Conservation (phyloP, 2,797 vertebrate genomes). For the Pantherophis alleghaniensis region DNA sequence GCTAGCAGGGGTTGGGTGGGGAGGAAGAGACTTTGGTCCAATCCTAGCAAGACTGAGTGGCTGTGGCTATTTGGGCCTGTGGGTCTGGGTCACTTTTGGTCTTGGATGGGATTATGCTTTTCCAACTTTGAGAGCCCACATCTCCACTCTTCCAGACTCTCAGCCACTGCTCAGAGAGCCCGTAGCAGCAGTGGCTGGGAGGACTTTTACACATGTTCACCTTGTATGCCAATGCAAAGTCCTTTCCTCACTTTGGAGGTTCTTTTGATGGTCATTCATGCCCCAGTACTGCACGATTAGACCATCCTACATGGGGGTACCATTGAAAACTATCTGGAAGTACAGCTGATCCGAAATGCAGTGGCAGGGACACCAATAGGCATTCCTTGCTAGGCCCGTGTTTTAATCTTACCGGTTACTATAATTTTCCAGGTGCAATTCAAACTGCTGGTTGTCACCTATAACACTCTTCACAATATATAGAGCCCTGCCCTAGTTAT, state of each 20-base stretch:
- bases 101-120: not conserved
- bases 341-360: not conserved
- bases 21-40: not conserved
- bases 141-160: not conserved
- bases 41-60: not conserved
- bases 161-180: not conserved
- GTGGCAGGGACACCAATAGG: not conserved
- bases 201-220: not conserved
- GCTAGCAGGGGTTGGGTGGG: not conserved
- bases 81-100: not conserved
- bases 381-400: not conserved
- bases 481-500: not conserved
- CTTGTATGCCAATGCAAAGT: not conserved
- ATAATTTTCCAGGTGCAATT: not conserved
- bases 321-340: not conserved
- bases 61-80: not conserved
- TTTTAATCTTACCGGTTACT: not conserved
- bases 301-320: not conserved
- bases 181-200: not conserved
- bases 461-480: not conserved
- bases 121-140: not conserved
- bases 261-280: not conserved
- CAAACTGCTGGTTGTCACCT: not conserved
- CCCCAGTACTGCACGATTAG: not conserved
- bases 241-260: not conserved